Conservation (phyloP, 1,140 invertebrate species). For the Kradibia gibbosae region DNA sequence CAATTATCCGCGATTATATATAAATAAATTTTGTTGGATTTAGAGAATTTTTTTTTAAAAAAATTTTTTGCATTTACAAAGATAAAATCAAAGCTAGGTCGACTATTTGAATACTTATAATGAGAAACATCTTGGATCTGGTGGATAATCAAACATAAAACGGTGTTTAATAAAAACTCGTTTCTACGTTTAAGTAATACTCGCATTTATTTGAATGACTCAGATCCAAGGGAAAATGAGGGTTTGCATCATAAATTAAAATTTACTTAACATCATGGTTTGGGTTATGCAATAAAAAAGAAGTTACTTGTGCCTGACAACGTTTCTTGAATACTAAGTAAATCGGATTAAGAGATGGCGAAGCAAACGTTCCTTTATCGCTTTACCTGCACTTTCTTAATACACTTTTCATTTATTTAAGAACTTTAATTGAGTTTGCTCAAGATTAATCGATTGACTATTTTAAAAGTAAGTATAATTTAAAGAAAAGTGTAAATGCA, state of each 20-base stretch:
- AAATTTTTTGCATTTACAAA: no score
- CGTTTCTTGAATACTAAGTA: neutral
- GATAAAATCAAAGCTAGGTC: no score
- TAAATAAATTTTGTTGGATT: no score
- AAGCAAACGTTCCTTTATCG: neutral
- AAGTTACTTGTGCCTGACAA: neutral
- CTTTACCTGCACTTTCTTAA: no score
- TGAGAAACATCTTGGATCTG: neutral
- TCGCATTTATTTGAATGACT: no score
- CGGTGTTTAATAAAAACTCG: neutral
- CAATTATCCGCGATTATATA: no score
- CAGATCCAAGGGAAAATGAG: neutral
- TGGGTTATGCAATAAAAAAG: neutral
- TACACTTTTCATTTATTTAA: no score
- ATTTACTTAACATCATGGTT: neutral
- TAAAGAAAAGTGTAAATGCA: neutral
- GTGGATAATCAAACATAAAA: neutral
- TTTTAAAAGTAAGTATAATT: neutral
- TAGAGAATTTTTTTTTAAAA: no score
- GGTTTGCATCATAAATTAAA: neutral
- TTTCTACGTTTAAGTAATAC: no score
- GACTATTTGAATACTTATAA: no score
- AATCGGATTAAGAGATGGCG: neutral
- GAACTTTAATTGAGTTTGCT: neutral
- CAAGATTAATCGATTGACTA: neutral